phyloP scores from a whole-genome alignment of 2,888 invertebrate species.

The Cephus rjabovi region DNA sequence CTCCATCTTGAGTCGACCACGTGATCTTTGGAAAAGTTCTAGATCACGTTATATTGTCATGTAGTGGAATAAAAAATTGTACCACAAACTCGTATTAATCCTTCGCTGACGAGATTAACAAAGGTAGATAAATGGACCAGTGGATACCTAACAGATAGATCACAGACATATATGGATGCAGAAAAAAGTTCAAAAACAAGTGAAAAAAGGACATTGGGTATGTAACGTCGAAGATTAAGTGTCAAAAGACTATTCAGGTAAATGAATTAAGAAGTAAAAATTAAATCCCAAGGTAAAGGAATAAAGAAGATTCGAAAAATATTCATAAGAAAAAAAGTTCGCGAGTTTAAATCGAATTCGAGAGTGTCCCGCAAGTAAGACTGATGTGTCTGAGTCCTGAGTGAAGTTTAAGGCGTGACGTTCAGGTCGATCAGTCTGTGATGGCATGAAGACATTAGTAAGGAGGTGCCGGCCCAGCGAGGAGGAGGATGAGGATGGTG shows the following conservation, averaged over 20 bases:
- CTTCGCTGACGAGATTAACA: background rate
- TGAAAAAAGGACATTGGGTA: background rate
- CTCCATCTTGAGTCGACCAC: background rate
- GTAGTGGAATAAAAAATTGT: background rate
- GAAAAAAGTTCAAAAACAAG: background rate
- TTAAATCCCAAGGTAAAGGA: background rate
- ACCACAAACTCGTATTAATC: background rate
- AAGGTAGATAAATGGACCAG: background rate
- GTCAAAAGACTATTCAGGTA: background rate
- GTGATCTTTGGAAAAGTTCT: background rate
- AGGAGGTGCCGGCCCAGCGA: constrained; percentile 59
- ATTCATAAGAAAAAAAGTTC: background rate
- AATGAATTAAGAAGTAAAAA: background rate
- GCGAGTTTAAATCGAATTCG: background rate
- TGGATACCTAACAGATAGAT: background rate
- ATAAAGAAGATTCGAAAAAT: background rate
- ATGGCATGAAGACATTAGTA: constrained; percentile 64
- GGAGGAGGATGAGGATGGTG: constrained; percentile 66
- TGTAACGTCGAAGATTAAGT: background rate
- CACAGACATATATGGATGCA: background rate
- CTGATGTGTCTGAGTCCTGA: background rate
- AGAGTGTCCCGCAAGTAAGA: background rate
- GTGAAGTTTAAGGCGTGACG: background rate
- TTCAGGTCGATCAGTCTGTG: constrained; percentile 39
- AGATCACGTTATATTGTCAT: background rate